Evolutionary conservation across 2,888 invertebrate species (phyloP).

Genomic region (Elegia similella): DNA sequence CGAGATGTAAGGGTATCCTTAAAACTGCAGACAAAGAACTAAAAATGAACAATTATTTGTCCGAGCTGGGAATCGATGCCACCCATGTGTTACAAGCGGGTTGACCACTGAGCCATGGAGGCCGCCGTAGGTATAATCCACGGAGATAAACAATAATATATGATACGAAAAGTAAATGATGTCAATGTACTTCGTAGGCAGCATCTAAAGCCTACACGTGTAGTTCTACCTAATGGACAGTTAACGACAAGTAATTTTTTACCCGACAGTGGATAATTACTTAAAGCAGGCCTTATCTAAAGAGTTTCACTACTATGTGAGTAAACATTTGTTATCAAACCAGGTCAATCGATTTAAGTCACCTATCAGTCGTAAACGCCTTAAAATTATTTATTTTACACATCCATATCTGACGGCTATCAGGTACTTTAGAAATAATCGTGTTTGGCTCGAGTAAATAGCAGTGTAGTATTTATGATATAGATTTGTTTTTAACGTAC

Average conservation of each 20-base stretch:
- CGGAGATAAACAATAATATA: too few relatives aligned
- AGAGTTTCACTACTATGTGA: constrained; percentile 45
- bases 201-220: neutral
- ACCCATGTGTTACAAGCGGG: too few relatives aligned
- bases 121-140: too few relatives aligned
- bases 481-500: neutral
- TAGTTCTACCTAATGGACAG: constrained; percentile 18
- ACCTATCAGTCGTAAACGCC: constrained; percentile 48
- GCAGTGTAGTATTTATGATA: neutral
- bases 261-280: constrained; percentile 22
- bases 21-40: too few relatives aligned
- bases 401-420: constrained; percentile 17
- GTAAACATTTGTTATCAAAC: constrained; percentile 60
- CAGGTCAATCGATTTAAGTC: constrained; percentile 59
- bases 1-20: too few relatives aligned
- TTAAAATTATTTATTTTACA: constrained; percentile 32
- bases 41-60: too few relatives aligned
- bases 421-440: constrained; percentile 18
- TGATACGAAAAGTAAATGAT: neutral
- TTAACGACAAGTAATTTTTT: constrained; percentile 20
- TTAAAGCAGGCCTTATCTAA: constrained; percentile 29
- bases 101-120: too few relatives aligned
- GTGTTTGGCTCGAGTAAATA: neutral
- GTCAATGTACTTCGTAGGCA: neutral
- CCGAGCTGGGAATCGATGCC: too few relatives aligned